Percentiles rank a stretch among this genome's conserved stretches.
These are phyloP conservation scores for Anas acuta DNA, from an alignment of 2,797 vertebrate species.

Conservation along the genomic window DNA sequence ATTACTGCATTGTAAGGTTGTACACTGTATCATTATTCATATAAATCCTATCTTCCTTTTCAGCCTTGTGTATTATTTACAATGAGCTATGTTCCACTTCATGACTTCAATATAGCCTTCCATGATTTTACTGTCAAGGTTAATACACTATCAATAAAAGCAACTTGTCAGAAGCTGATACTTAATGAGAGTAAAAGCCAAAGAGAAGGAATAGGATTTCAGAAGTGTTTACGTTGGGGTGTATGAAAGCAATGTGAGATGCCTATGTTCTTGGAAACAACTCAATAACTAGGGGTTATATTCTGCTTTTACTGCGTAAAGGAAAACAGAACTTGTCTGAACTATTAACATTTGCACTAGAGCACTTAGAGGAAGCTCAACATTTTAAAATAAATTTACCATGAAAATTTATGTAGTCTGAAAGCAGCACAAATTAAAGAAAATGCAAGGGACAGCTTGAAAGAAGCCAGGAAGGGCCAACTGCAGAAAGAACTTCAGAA, in stretches of 20 bases:
- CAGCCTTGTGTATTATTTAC: conserved; percentile 76
- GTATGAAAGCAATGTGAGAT: not conserved
- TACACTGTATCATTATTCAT: conserved; percentile 66
- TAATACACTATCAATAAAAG: conserved; percentile 77
- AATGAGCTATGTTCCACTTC: conserved; percentile 73
- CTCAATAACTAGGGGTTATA: not conserved
- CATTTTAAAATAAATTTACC: not conserved
- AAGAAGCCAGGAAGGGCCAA: not conserved
- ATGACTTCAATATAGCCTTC: conserved; percentile 69
- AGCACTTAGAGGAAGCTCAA: not conserved
- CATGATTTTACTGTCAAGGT: conserved; percentile 78
- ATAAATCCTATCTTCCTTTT: conserved; percentile 60
- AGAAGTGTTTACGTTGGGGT: conserved; percentile 51
- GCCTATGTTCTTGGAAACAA: not conserved
- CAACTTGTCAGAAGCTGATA: conserved; percentile 73
- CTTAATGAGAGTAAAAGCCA: conserved; percentile 76
- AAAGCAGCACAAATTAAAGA: not conserved
- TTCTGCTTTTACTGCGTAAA: not conserved
- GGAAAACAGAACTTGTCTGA: not conserved
- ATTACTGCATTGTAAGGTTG: conserved; percentile 26
- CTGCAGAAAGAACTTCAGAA: not conserved
- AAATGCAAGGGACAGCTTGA: not conserved
- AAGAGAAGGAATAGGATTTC: conserved; percentile 66
- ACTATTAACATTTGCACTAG: not conserved
- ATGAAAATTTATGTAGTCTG: not conserved